Evolutionary conservation across 2,797 vertebrate genomes (phyloP), one percentile per base, ranked within the genome.

Genomic region (Danio aesculapii): DNA sequence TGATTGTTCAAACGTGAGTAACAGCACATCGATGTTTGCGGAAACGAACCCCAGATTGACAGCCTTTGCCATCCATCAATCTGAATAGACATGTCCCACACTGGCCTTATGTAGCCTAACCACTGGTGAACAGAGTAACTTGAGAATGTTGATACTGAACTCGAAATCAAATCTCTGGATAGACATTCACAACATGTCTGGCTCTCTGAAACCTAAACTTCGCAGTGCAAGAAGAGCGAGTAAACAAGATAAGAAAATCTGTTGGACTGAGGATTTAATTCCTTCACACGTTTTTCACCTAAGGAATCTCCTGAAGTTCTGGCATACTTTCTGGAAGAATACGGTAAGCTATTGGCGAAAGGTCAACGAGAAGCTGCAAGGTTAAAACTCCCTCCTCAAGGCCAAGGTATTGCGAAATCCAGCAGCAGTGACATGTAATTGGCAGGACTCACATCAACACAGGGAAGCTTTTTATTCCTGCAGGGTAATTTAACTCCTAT

Each of bases 121-220:
- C 7, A 13, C 12, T 53, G n/a, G 43, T 9, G 39, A 43, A 16
- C 39, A 8, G 16, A 61, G 16, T 14, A 55, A 73, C 4, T 9
- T 57, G 17, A 64, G 44, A 8, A 58, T 47, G 6, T 49, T 68
- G 39, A 43, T 59, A 49, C 19, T 78, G 10, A 6, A 59, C 43
- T 57, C 8, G 16, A 69, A 58, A 69, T 78, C 16, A 69, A 30
- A 78, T 68, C 43, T 21, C 64, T 49, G 44, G 16, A 49, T 52
- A 8, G 30, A 44, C 9, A 61, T 70, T 79, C 47, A 62, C 5
- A 14, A 64, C 49, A 64, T 76, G 61, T 43, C 74, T 53, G 19
- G 43, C 57, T 61, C 53, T 57, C 13, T 69, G 61, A 53, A 77
- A 77, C 43, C 63, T 78, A 70, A 61, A 71, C 67, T 62, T 61